These are phyloP conservation scores for Mesorhabditis spiculigera DNA, from an alignment of 2,888 invertebrate genomes.

Conservation along the genomic window DNA sequence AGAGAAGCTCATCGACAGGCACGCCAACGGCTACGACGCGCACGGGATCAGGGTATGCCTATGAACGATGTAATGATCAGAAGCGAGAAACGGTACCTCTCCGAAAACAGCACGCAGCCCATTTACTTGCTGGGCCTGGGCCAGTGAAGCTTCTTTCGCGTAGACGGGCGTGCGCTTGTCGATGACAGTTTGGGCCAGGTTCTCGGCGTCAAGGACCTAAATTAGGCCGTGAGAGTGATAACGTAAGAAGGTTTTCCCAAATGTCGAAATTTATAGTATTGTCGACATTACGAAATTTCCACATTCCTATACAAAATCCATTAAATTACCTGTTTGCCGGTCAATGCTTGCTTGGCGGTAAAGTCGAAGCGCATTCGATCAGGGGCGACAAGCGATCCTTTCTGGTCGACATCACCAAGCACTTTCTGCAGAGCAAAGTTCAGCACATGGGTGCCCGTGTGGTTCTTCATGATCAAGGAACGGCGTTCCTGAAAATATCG, in stretches of 20 bases:
- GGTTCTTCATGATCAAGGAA: constrained; percentile 93
- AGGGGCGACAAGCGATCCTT: constrained; percentile 91
- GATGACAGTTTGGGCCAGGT: constrained; percentile 75
- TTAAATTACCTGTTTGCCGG: constrained; percentile 73
- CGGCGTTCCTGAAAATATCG: constrained; percentile 68
- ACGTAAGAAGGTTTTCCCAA: neutral
- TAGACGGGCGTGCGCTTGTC: constrained; percentile 76
- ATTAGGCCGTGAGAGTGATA: neutral
- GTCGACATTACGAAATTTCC: too few species aligned
- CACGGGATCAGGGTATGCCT: constrained; percentile 89
- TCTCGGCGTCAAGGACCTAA: constrained; percentile 70
- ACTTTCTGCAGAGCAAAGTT: constrained; percentile 89
- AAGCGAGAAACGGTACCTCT: constrained; percentile 65
- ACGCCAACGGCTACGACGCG: constrained; percentile 85
- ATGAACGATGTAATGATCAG: constrained; percentile 16
- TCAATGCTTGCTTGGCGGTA: constrained; percentile 85
- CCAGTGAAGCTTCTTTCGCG: constrained; percentile 79
- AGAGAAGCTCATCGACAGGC: constrained; percentile 81
- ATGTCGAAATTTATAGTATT: too few species aligned
- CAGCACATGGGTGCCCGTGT: constrained; percentile 92
- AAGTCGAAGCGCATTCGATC: constrained; percentile 96
- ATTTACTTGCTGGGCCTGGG: constrained; percentile 82
- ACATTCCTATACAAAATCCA: neutral
- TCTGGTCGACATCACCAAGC: constrained; percentile 64
- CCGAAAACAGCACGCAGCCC: constrained; percentile 96